These are phyloP conservation scores for Osmerus mordax DNA, from an alignment of 2,113 vertebrate genomes.

Conservation along the genomic window DNA sequence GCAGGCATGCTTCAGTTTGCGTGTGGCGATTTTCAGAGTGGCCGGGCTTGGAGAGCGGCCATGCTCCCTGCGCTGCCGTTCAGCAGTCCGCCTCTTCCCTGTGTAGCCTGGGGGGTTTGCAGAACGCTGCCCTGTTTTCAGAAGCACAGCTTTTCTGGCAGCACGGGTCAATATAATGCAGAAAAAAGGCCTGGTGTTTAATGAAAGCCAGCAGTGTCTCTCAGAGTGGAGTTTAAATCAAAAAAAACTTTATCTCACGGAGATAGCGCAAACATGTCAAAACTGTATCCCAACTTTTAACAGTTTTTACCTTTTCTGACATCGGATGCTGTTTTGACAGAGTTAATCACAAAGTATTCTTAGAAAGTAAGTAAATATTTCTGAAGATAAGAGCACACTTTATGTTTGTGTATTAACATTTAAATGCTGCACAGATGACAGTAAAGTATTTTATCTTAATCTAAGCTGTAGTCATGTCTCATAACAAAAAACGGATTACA, in stretches of 20 bases:
- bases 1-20: slow-evolving; percentile 53
- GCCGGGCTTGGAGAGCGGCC: slow-evolving; percentile 61
- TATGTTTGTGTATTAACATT: neutral
- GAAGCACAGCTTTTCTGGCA: slow-evolving; percentile 71
- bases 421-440: neutral
- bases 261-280: slow-evolving; percentile 71
- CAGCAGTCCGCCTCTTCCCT: slow-evolving; percentile 63
- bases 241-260: slow-evolving; percentile 68
- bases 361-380: too few relatives aligned
- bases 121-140: slow-evolving; percentile 66
- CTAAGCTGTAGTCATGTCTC: slow-evolving; percentile 19
- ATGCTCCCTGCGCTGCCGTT: slow-evolving; percentile 60
- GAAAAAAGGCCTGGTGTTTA: slow-evolving; percentile 68
- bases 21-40: slow-evolving; percentile 67
- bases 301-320: slow-evolving; percentile 63
- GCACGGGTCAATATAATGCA: slow-evolving; percentile 62
- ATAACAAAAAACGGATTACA: slow-evolving; percentile 37
- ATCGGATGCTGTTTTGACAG: slow-evolving; percentile 38
- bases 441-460: slow-evolving; percentile 30
- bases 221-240: slow-evolving; percentile 54
- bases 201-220: slow-evolving; percentile 75
- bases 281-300: slow-evolving; percentile 71
- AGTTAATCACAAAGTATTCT: too few relatives aligned
- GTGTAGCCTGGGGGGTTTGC: slow-evolving; percentile 47
- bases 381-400: neutral